Conservation (phyloP, 2,888 invertebrate genomes). For the Drosophila longiperda region DNA sequence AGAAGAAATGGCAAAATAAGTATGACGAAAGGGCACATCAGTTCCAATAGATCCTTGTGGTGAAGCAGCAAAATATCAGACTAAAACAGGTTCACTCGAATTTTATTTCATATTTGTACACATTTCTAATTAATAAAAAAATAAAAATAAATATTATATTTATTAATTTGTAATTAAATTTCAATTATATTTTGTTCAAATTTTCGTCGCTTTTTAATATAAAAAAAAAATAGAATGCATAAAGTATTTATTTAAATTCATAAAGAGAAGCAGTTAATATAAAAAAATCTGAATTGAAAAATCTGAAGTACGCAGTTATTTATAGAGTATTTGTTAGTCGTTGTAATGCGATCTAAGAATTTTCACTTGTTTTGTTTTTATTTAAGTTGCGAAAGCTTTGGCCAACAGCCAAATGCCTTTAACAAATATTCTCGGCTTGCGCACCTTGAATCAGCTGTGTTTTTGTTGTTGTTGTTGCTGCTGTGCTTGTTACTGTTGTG, state of each 20-base stretch:
- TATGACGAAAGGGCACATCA: constrained; percentile 21
- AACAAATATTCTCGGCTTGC: constrained; percentile 44
- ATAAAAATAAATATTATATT: background rate
- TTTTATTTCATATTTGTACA: background rate
- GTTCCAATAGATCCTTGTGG: constrained; percentile 2
- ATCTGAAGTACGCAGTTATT: no score
- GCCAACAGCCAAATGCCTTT: constrained; percentile 51
- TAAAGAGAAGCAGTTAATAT: background rate
- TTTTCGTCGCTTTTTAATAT: background rate
- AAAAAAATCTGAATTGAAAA: background rate
- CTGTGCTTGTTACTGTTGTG: constrained; percentile 7
- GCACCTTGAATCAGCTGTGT: constrained; percentile 63
- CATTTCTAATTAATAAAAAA: background rate
- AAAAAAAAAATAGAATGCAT: background rate
- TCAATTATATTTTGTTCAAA: background rate
- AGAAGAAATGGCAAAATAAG: constrained; percentile 18
- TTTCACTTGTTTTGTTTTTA: constrained; percentile 48
- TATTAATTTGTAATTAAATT: background rate
- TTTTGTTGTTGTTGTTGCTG: constrained; percentile 18
- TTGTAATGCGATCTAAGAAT: background rate
- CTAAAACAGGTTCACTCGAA: background rate
- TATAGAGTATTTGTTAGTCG: constrained; percentile 34
- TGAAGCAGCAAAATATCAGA: no score
- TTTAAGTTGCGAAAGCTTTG: constrained; percentile 64
- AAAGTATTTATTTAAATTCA: background rate